Evolutionary conservation across 92 coral and sea anemone species (phyloP).

Genomic region (Epizoanthus ramosus): DNA sequence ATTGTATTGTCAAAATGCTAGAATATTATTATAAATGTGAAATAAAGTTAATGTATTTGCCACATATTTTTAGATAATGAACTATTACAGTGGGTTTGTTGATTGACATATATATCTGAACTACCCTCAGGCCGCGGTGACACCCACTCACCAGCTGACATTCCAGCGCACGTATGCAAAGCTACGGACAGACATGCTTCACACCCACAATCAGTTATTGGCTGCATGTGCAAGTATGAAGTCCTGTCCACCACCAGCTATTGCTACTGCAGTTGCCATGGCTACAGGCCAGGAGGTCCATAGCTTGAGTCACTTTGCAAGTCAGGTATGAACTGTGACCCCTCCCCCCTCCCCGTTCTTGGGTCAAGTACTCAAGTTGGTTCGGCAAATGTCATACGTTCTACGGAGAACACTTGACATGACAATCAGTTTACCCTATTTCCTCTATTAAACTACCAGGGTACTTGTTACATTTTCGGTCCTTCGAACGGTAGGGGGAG

Average conservation of each 20-base stretch:
- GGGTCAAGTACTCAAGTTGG: too few relatives aligned
- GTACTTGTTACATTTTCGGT: too few relatives aligned
- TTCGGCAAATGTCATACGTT: too few relatives aligned
- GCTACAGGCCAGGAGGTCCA: conserved; percentile 96
- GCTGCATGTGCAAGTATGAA: conserved; percentile 93
- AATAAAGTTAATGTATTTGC: too few relatives aligned
- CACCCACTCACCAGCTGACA: conserved; percentile 69
- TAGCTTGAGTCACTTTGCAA: conserved; percentile 84
- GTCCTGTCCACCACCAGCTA: conserved; percentile 98
- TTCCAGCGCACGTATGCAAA: conserved; percentile 83
- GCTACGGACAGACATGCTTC: conserved; percentile 82
- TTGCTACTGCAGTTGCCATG: conserved; percentile 99
- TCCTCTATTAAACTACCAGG: too few relatives aligned
- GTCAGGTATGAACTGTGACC: conserved; percentile 60
- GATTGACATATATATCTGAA: background rate
- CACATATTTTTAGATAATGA: background rate
- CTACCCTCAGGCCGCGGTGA: conserved; percentile 87
- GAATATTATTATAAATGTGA: too few relatives aligned
- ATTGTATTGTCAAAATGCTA: background rate
- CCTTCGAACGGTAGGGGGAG: too few relatives aligned
- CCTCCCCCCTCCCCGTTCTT: too few relatives aligned
- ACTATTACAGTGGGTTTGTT: background rate
- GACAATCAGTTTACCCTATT: too few relatives aligned
- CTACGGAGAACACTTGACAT: too few relatives aligned
- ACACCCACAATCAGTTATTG: conserved; percentile 80